Conservation (phyloP, 2,888 invertebrate species). For the Strigamia maritima region DNA sequence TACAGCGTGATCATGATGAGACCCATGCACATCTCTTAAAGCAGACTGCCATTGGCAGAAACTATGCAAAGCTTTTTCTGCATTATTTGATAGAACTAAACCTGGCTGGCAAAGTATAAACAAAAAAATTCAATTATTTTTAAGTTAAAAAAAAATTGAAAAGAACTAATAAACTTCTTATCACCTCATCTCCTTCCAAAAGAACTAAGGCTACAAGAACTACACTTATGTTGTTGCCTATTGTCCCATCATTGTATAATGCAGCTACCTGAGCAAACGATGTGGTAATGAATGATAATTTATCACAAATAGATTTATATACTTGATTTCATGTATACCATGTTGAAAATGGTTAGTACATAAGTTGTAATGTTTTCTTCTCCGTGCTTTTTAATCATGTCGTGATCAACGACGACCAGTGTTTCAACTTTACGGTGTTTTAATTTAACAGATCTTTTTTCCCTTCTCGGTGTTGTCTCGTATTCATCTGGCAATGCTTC, state of each 20-base stretch:
- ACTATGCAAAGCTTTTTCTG: constrained; percentile 51
- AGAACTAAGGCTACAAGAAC: constrained; percentile 49
- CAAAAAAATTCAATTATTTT: constrained; percentile 1
- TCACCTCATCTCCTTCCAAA: constrained; percentile 50
- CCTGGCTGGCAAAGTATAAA: constrained; percentile 46
- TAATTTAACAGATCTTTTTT: not conserved
- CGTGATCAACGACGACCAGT: constrained; percentile 49
- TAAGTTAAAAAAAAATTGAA: too few species aligned
- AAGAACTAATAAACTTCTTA: too few species aligned
- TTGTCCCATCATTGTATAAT: constrained; percentile 47
- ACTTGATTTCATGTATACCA: constrained; percentile 45
- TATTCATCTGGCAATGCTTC: constrained; percentile 30
- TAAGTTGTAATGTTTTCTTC: constrained; percentile 50
- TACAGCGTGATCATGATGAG: constrained; percentile 51
- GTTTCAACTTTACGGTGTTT: constrained; percentile 47
- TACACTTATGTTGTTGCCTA: constrained; percentile 49
- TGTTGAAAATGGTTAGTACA: constrained; percentile 50
- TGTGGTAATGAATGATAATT: not conserved
- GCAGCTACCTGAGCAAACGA: constrained; percentile 63
- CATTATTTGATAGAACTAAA: constrained; percentile 49
- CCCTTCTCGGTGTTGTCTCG: not conserved
- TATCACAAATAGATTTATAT: not conserved
- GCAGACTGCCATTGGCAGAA: constrained; percentile 52
- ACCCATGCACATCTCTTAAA: constrained; percentile 45
- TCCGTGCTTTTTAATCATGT: constrained; percentile 49